A percentile compares a stretch with the other conserved stretches of the same genome.
Conservation (phyloP, 2,113 vertebrate species). For the Dicerorhinus sumatrensis region DNA sequence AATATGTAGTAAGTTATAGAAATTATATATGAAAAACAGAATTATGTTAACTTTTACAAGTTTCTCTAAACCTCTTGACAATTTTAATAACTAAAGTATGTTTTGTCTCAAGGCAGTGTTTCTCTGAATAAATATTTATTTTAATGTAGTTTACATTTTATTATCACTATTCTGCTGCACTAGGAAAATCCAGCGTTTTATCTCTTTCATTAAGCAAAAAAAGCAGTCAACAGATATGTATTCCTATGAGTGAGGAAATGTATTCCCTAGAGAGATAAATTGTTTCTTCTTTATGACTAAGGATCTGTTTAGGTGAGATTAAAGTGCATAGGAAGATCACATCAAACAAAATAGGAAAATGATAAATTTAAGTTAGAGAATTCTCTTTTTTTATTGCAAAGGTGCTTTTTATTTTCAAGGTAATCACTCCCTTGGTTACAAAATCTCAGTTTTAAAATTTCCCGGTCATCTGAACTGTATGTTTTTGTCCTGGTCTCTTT, state of each 20-base stretch:
- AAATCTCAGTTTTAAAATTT: not conserved
- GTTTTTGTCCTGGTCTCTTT: not conserved
- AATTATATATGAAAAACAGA: not conserved
- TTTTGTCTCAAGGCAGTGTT: not conserved
- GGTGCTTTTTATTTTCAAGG: not conserved
- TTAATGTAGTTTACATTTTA: not conserved
- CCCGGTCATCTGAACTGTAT: not conserved
- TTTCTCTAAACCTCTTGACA: slow-evolving; percentile 30
- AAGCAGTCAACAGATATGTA: not conserved
- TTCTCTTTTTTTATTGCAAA: not conserved
- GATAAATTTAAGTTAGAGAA: not conserved
- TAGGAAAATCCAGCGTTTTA: slow-evolving; percentile 1
- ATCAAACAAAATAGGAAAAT: slow-evolving; percentile 3
- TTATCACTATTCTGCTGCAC: not conserved
- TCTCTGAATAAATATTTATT: slow-evolving; percentile 46
- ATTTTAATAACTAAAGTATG: not conserved
- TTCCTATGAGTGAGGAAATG: not conserved
- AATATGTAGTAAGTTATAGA: not conserved
- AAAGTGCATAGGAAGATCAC: not conserved
- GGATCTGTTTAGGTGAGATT: not conserved
- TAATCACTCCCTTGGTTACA: not conserved
- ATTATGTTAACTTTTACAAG: not conserved
- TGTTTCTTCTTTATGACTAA: slow-evolving; percentile 20
- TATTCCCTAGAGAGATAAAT: slow-evolving; percentile 25
- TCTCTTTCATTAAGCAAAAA: slow-evolving; percentile 16